Evolutionary conservation across 2,888 invertebrate genomes (phyloP), one percentile per base, ranked within the genome.

Genomic region (Epinotia nisella): DNA sequence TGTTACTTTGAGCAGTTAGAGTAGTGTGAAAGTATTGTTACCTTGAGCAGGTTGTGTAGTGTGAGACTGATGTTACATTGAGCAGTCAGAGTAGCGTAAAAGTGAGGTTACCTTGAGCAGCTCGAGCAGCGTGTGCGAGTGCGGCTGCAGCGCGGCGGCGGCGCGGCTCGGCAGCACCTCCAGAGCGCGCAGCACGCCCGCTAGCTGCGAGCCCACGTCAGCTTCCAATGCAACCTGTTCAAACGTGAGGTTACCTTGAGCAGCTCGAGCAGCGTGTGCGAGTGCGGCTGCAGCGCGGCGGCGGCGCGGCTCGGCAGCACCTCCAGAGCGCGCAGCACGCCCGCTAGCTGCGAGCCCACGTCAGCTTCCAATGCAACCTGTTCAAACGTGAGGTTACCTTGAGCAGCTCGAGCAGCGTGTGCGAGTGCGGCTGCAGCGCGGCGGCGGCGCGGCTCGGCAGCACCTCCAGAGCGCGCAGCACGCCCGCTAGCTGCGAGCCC

Each of bases 151-250:
- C 1, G 90, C 89, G 1, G 87, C 78, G n/a, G 87, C 79, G 0
- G 89, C 88, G 61, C 90, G 87, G 0, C 87, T 85, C 3, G 91
- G 88, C 0, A 90, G 88, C 0, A 83, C 85, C 70, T 93, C 93
- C 21, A 93, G 77, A 4, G 90, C 85, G 5, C 89, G 85, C 70
- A 95, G 83, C 55, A 95, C 85, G 0, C 89, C 86, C 4, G 92
- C 87, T 70, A 95, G 82, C 76, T 94, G 93, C 49, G 93, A 90
- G 15, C 94, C 89, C 11, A 94, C 95, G 71, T 94, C 94, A 0
- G 92, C 90, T 78, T 95, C 95, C 67, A 95, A 79, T 10, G 94
- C 94, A 79, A 11, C 17, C n/a, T 19, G 39, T 29, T 49, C n/a
- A n/a, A n/a, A 45, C 15, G 41, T 41, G 41, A 41, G 2, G 35